Evolutionary conservation across 2,888 invertebrate genomes (phyloP).

Genomic region (Acrobasis consociella): DNA sequence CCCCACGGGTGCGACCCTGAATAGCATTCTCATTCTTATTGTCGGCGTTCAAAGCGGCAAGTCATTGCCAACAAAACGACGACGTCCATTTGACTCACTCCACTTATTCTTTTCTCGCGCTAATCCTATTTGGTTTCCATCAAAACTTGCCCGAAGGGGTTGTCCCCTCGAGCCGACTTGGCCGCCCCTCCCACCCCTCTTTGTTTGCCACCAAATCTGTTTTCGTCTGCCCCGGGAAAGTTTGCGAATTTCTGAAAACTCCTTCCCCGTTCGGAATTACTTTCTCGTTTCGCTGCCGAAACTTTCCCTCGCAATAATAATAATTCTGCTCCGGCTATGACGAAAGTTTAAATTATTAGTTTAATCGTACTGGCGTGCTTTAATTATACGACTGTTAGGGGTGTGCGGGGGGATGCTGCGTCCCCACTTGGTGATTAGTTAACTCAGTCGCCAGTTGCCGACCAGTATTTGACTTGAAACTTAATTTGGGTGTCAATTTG

Average conservation of each 20-base stretch:
- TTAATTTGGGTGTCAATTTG: slow-evolving; percentile 58
- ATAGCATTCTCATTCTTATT: slow-evolving; percentile 11
- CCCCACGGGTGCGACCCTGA: slow-evolving; percentile 6
- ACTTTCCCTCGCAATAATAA: slow-evolving; percentile 75
- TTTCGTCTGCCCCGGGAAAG: slow-evolving; percentile 72
- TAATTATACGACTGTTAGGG: slow-evolving; percentile 60
- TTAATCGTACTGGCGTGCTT: slow-evolving; percentile 73
- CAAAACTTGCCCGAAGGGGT: slow-evolving; percentile 76
- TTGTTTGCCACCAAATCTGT: slow-evolving; percentile 78
- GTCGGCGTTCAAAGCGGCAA: slow-evolving; percentile 33
- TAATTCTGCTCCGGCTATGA: slow-evolving; percentile 75
- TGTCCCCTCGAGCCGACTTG: slow-evolving; percentile 40
- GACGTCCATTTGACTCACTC: slow-evolving; percentile 58
- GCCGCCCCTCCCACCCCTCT: slow-evolving; percentile 46
- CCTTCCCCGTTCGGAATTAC: slow-evolving; percentile 63
- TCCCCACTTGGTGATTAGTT: slow-evolving; percentile 53
- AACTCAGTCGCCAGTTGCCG: slow-evolving; percentile 51
- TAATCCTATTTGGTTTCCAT: slow-evolving; percentile 81
- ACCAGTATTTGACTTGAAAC: slow-evolving; percentile 55
- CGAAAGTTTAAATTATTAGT: slow-evolving; percentile 81
- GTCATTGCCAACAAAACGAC: slow-evolving; percentile 49
- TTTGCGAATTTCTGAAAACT: slow-evolving; percentile 69
- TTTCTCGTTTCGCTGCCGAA: slow-evolving; percentile 71
- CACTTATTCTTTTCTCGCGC: slow-evolving; percentile 73
- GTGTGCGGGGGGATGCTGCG: slow-evolving; percentile 35